These are phyloP conservation scores for Nyctibius grandis DNA, from an alignment of 2,797 vertebrate genomes.

Conservation along the genomic window DNA sequence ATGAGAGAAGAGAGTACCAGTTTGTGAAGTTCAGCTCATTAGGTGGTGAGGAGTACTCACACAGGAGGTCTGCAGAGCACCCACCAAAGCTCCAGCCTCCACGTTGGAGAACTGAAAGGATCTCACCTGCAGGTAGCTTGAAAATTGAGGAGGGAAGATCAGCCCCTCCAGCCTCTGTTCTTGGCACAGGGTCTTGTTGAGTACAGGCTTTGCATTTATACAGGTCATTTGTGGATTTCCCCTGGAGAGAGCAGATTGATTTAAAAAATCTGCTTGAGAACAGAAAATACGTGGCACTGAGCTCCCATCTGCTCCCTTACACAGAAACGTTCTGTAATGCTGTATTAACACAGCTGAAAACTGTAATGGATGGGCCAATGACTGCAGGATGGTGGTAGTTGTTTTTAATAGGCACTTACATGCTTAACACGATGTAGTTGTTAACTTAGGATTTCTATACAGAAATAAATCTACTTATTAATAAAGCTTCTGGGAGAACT, in stretches of 20 bases:
- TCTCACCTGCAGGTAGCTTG: background rate
- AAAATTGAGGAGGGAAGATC: background rate
- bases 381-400: background rate
- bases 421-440: background rate
- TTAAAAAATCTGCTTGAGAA: background rate
- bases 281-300: background rate
- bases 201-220: background rate
- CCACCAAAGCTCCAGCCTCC: background rate
- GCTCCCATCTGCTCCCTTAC: background rate
- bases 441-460: background rate
- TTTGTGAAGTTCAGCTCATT: background rate
- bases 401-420: background rate
- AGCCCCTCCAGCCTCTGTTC: background rate
- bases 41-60: background rate
- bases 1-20: background rate
- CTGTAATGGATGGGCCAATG: background rate
- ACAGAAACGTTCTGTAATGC: background rate
- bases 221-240: background rate
- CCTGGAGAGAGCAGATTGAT: background rate
- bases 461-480: background rate
- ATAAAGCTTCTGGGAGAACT: background rate
- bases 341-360: background rate
- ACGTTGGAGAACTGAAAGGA: rapidly evolving
- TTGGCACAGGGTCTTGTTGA: background rate
- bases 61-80: background rate